Evolutionary conservation across 2,888 invertebrate species (phyloP), one percentile per base, ranked within the genome.

Genomic region (Galeruca laticollis): DNA sequence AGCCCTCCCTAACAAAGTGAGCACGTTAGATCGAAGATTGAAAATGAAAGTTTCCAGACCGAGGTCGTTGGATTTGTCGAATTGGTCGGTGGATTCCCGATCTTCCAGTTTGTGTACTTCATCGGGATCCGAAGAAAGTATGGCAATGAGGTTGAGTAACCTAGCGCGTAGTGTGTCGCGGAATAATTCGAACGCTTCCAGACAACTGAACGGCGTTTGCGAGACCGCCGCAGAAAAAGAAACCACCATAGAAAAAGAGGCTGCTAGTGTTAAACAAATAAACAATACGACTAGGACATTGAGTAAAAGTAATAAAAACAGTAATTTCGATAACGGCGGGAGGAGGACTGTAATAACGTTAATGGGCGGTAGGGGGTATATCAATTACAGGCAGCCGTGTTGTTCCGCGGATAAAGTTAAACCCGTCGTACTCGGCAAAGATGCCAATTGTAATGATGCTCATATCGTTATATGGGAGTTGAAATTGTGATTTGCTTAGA

Each of bases 391-490:
- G 67, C 94, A 94, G 80, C 90, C 92, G 18, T 90, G 91, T 80
- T 90, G 91, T 82, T 73, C 83, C 47, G 87, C 89, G 31, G 89
- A 90, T 76, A 87, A 89, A 35, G 82, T 78, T 77, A 86, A 82
- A 68, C 79, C 79, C 66, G 86, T 88, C 3, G 15, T 35, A 18
- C 8, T 63, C 21, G 70, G 71, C 37, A 89, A 89, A 59, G 92
- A 92, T 72, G 92, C 92, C 57, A 94, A 94, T 84, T 92, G 92
- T 73, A 93, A 90, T 81, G 94, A 95, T 88, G 95, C 96, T 15
- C 94, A 96, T 86, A 92, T 96, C 80, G 92, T 96, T 73, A 90
- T 96, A 60, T 96, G 96, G 96, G 96, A 97, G 85, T 91, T 93
- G 87, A 94, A 93, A 82, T 89, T 92, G 88, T 92, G 90, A 90